Percentiles rank a stretch among this genome's conserved stretches.
These are phyloP conservation scores for Calephelis perditalis DNA, from an alignment of 2,888 invertebrate genomes.

Conservation along the genomic window DNA sequence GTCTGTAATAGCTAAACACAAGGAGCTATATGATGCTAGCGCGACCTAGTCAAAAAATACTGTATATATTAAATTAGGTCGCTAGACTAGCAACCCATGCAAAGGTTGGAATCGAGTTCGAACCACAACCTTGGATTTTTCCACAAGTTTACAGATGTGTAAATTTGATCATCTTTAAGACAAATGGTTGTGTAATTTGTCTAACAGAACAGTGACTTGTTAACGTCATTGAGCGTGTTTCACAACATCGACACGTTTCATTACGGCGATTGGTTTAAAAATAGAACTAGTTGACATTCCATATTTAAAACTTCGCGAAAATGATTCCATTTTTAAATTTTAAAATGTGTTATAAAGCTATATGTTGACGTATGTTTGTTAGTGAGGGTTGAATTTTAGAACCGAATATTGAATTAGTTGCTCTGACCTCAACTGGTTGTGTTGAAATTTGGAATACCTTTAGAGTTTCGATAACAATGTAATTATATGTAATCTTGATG, in stretches of 20 bases:
- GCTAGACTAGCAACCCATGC: not conserved
- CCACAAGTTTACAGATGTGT: constrained; percentile 16
- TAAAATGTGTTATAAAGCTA: too few relatives aligned
- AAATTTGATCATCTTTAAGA: constrained; percentile 23
- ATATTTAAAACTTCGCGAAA: not conserved
- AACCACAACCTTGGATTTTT: constrained; percentile 18
- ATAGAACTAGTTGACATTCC: constrained; percentile 7
- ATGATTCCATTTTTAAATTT: too few relatives aligned
- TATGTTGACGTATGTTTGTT: too few relatives aligned
- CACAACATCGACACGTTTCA: constrained; percentile 10
- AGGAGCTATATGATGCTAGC: too few relatives aligned
- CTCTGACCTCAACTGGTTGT: too few relatives aligned
- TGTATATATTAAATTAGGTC: not conserved
- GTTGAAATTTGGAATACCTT: too few relatives aligned
- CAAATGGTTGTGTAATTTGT: constrained; percentile 20
- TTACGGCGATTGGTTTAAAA: constrained; percentile 6
- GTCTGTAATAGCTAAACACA: too few relatives aligned
- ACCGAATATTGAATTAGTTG: too few relatives aligned
- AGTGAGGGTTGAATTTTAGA: too few relatives aligned
- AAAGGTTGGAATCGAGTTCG: not conserved
- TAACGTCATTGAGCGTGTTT: not conserved
- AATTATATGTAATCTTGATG: too few relatives aligned
- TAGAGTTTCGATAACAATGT: too few relatives aligned
- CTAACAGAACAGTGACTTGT: constrained; percentile 15
- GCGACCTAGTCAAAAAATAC: too few relatives aligned